Evolutionary conservation across 1,140 invertebrate species (phyloP), one percentile per base, ranked within the genome.

Genomic region (Drosophila tsacasi): DNA sequence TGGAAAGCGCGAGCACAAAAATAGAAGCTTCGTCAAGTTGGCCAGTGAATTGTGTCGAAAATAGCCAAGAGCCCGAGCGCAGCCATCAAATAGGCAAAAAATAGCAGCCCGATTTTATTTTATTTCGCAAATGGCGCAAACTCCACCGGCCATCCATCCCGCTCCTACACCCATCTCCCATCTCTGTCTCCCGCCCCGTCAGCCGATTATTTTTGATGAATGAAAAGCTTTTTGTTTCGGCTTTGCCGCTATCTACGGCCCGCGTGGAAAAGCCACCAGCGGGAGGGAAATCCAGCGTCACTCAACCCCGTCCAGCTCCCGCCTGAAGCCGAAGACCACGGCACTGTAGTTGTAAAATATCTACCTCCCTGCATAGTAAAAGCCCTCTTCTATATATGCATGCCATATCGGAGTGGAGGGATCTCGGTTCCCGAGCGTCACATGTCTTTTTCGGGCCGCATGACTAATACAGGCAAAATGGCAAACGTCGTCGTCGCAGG

Each of bases 401-500:
- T n/a, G 47, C 12, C 19, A 46, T 37, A 58, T 30, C 32, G 64
- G 66, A 50, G 44, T 37, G 66, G 35, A 30, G 54, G 54, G 15
- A 57, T 57, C 47, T 55, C 49, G 67, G 69, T 13, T 44, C 49
- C 72, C 52, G 39, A 78, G 81, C 84, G 84, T 87, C 85, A 87
- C 87, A 90, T 90, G 81, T 76, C 81, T 90, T 87, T 87, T 87
- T 87, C 74, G 87, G 74, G 76, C 68, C 80, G 85, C 85, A 87
- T 87, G 84, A 87, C 84, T 87, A 87, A 87, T 87, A 81, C 84
- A 84, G 73, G 76, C 77, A 84, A 84, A 90, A 90, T 87, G 85
- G 81, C 77, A 81, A 81, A 63, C 64, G 50, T 65, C 75, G 25
- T 27, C 61, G 77, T 57, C 54, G 54, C 44, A 76, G 79, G 68